Conservation (phyloP, 2,113 vertebrate species). For the Mastomys coucha region DNA sequence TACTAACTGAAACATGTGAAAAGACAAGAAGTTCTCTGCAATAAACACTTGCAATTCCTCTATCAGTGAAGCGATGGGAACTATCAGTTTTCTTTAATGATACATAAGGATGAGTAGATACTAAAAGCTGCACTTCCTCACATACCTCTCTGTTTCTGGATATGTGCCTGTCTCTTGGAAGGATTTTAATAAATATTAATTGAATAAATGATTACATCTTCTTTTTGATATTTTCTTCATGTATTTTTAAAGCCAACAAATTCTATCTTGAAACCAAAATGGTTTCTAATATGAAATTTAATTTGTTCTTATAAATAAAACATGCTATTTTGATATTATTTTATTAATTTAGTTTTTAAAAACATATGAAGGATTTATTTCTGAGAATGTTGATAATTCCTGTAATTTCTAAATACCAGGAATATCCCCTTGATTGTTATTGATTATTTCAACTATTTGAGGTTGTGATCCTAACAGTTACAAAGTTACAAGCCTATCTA, state of each 20-base stretch:
- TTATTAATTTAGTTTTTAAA: conserved; percentile 13
- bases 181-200: conserved; percentile 50
- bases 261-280: conserved; percentile 6
- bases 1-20: too few relatives aligned
- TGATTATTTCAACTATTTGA: background rate
- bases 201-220: conserved; percentile 42
- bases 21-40: background rate
- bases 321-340: background rate
- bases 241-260: conserved; percentile 52
- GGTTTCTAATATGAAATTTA: background rate
- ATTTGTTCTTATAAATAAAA: conserved; percentile 27
- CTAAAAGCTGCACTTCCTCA: background rate
- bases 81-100: background rate
- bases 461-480: background rate
- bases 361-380: background rate
- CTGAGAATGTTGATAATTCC: background rate
- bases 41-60: background rate
- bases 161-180: background rate
- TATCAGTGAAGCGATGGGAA: too few relatives aligned
- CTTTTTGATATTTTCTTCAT: conserved; percentile 36
- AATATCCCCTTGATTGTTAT: background rate
- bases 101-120: background rate
- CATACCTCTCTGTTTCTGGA: background rate
- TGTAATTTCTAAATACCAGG: background rate
- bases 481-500: background rate